Evolutionary conservation across 1,140 invertebrate species (phyloP).

Genomic region (Nephila pilipes): DNA sequence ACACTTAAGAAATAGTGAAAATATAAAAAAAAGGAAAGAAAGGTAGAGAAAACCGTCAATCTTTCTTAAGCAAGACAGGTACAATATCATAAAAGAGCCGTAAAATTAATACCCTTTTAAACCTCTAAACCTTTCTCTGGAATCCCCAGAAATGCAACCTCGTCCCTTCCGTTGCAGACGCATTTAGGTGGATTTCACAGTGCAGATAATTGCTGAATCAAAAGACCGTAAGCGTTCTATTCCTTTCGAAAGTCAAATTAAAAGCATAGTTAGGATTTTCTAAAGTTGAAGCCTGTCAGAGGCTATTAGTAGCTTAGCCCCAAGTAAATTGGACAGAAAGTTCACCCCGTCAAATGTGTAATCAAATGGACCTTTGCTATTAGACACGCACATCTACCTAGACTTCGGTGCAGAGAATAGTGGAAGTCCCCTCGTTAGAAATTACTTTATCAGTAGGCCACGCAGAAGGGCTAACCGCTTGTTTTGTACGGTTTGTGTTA

Average conservation of each 20-base stretch:
- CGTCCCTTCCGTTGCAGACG: neutral
- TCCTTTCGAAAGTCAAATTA: conserved; percentile 48
- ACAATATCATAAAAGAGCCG: neutral
- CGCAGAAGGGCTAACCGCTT: neutral
- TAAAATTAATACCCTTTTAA: conserved; percentile 48
- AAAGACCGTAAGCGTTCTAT: conserved; percentile 4
- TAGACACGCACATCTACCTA: conserved; percentile 28
- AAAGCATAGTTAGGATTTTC: conserved; percentile 64
- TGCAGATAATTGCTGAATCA: neutral
- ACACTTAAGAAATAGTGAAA: no score
- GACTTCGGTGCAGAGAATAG: neutral
- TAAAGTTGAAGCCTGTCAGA: conserved; percentile 41
- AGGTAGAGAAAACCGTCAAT: neutral
- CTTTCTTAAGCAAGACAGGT: neutral
- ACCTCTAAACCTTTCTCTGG: neutral
- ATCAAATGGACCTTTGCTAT: conserved; percentile 26
- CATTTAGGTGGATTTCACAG: neutral
- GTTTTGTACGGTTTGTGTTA: neutral
- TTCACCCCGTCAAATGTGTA: conserved; percentile 20
- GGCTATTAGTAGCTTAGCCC: conserved; percentile 29
- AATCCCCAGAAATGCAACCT: neutral
- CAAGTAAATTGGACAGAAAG: conserved; percentile 31
- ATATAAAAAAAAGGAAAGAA: neutral
- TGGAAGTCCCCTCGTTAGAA: neutral
- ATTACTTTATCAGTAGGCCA: neutral